Conservation (phyloP, 2,113 vertebrate species). For the Atrichornis clamosus region DNA sequence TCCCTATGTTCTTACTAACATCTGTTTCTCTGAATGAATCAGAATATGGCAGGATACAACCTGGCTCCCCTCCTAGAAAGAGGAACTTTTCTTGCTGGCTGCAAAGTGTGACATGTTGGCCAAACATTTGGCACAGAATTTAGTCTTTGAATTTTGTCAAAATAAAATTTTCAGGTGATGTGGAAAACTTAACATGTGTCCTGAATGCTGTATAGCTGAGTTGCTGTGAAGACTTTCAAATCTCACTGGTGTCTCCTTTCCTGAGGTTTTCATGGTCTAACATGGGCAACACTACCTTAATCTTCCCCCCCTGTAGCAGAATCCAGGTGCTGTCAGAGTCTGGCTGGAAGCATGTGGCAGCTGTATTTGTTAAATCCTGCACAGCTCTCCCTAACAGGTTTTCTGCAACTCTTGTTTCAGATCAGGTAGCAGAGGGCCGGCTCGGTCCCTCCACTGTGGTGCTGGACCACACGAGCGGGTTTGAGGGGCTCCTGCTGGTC, state of each 20-base stretch:
- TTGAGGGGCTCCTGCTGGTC: slow-evolving; percentile 93
- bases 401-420: slow-evolving; percentile 68
- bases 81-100: background rate
- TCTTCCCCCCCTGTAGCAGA: background rate
- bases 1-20: background rate
- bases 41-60: background rate
- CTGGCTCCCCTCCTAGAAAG: background rate
- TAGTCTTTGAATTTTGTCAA: background rate
- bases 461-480: slow-evolving; percentile 93
- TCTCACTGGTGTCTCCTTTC: background rate
- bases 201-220: background rate
- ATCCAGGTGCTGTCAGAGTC: background rate
- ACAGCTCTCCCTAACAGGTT: background rate
- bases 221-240: background rate
- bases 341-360: background rate
- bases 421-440: slow-evolving; percentile 80
- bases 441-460: slow-evolving; percentile 91
- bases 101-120: background rate
- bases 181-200: background rate
- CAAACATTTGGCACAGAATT: background rate
- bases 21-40: background rate
- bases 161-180: background rate
- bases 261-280: background rate
- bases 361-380: background rate
- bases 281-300: background rate